These are phyloP conservation scores for Akabosia matsudoensis DNA, from an alignment of 1,140 invertebrate genomes.

Conservation along the genomic window DNA sequence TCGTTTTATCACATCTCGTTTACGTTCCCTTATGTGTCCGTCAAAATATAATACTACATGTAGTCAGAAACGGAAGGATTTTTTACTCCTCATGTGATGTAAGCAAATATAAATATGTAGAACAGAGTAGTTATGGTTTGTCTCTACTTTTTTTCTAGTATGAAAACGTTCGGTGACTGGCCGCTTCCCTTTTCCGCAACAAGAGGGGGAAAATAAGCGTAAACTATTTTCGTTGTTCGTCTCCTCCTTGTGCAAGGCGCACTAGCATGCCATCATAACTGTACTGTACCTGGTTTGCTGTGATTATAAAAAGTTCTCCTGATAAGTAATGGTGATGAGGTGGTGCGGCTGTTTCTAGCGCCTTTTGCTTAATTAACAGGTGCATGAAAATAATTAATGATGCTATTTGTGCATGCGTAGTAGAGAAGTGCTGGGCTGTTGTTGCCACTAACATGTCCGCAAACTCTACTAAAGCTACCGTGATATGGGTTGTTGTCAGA, in stretches of 20 bases:
- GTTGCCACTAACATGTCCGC: background rate
- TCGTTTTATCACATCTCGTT: background rate
- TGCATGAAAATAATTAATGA: constrained; percentile 25
- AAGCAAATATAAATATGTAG: too few relatives aligned
- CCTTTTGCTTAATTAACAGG: constrained; percentile 16
- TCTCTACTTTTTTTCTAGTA: background rate
- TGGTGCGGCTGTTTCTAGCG: background rate
- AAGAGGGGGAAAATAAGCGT: too few relatives aligned
- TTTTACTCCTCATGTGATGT: too few relatives aligned
- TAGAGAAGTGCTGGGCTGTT: background rate
- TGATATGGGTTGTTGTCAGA: too few relatives aligned
- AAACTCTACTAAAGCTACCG: background rate
- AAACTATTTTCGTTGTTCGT: background rate
- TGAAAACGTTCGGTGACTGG: background rate
- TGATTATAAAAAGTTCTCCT: background rate
- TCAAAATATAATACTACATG: too few relatives aligned
- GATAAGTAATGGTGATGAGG: background rate
- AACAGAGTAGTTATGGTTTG: too few relatives aligned
- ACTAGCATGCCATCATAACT: constrained; percentile 12
- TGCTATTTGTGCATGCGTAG: constrained; percentile 17
- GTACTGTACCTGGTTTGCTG: background rate
- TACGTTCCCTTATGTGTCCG: too few relatives aligned
- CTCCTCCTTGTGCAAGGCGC: background rate
- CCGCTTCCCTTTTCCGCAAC: too few relatives aligned
- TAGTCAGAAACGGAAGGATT: too few relatives aligned